Evolutionary conservation across 2,113 vertebrate genomes (phyloP).

Genomic region (Tragelaphus scriptus): DNA sequence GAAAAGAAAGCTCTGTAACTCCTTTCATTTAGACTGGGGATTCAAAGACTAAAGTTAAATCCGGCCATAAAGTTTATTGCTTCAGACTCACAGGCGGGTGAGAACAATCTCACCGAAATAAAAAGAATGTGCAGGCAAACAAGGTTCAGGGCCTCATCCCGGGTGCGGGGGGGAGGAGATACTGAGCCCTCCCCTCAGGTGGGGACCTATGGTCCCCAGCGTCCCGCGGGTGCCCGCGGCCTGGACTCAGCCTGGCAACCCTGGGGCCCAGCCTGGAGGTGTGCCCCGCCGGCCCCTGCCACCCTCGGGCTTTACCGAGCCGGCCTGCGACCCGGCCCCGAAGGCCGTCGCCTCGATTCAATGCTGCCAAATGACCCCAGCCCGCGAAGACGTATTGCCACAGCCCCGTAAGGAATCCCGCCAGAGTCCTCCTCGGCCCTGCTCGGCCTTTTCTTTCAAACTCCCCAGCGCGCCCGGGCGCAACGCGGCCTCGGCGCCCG

Average conservation of each 20-base stretch:
- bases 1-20: conserved; percentile 75
- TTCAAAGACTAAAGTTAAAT: conserved; percentile 87
- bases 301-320: not conserved
- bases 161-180: not conserved
- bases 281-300: conserved; percentile 10
- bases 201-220: not conserved
- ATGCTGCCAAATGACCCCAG: conserved; percentile 60
- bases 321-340: conserved; percentile 20
- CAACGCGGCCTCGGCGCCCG: not conserved
- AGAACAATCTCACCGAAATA: conserved; percentile 82
- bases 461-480: not conserved
- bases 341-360: conserved; percentile 41
- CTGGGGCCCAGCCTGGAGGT: conserved; percentile 5
- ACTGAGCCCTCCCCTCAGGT: not conserved
- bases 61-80: conserved; percentile 90
- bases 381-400: conserved; percentile 58
- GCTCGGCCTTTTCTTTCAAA: conserved; percentile 60
- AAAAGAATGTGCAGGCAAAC: conserved; percentile 82
- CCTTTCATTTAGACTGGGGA: conserved; percentile 84
- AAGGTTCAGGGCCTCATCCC: conserved; percentile 82
- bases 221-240: not conserved
- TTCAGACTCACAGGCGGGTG: conserved; percentile 86
- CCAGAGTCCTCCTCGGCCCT: conserved; percentile 35
- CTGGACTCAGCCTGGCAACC: not conserved
- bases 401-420: conserved; percentile 49